phyloP scores from a whole-genome alignment of 1,140 invertebrate genomes.

The Parapsyche elsis region DNA sequence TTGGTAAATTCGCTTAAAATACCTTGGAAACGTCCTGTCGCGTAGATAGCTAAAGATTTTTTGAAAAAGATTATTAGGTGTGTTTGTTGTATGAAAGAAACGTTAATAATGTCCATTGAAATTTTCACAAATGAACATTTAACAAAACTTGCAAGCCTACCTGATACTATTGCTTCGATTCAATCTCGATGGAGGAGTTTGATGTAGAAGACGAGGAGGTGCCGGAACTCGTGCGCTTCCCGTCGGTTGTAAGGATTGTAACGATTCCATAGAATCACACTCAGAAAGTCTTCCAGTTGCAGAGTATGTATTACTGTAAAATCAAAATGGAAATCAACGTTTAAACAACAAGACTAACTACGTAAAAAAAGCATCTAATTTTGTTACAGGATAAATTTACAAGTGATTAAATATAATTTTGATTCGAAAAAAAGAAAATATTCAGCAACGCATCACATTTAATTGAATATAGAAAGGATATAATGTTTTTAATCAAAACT shows the following conservation, averaged over 20 bases:
- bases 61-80: conserved; percentile 43
- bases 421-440: no score
- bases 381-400: no score
- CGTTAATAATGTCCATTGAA: background rate
- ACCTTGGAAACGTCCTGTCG: conserved; percentile 92
- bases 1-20: conserved; percentile 62
- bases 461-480: no score
- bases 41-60: conserved; percentile 79
- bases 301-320: conserved; percentile 73
- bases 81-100: no score
- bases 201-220: conserved; percentile 62
- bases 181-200: conserved; percentile 70
- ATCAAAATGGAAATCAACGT: conserved; percentile 56
- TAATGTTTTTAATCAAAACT: no score
- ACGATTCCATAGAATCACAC: conserved; percentile 74
- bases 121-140: background rate
- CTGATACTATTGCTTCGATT: conserved; percentile 94
- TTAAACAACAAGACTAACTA: no score
- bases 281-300: conserved; percentile 74
- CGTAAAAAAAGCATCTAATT: no score
- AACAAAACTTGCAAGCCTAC: conserved; percentile 68
- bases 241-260: conserved; percentile 64
- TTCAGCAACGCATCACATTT: no score
- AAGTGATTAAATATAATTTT: no score
- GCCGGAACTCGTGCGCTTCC: conserved; percentile 59